Conservation (phyloP, 35 echinoderm and acorn worm genomes). For the Heliocidaris erythrogramma region DNA sequence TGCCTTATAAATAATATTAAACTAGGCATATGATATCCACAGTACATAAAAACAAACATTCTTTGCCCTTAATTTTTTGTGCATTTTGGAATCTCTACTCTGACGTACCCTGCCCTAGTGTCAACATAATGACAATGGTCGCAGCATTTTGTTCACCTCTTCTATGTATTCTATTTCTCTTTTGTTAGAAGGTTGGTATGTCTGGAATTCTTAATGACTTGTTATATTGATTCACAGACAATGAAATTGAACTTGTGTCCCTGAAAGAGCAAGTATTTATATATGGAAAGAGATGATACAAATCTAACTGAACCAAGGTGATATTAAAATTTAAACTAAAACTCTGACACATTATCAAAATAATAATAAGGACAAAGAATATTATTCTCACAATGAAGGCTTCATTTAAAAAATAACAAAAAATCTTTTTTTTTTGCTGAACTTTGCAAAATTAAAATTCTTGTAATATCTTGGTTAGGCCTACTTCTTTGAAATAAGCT, state of each 20-base stretch:
- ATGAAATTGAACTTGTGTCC: not conserved
- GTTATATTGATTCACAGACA: not conserved
- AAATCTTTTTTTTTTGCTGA: too few species aligned
- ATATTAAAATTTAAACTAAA: too few species aligned
- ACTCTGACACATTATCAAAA: too few species aligned
- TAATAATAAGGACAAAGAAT: too few species aligned
- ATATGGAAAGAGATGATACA: not conserved
- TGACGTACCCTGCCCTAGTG: not conserved
- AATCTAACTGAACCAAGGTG: not conserved
- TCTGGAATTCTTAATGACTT: not conserved
- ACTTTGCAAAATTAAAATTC: too few species aligned
- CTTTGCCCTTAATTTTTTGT: not conserved
- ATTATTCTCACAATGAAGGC: too few species aligned
- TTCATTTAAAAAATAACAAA: too few species aligned
- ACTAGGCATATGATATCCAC: not conserved
- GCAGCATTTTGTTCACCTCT: not conserved
- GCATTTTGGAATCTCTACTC: not conserved
- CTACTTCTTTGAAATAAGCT: too few species aligned
- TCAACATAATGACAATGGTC: not conserved
- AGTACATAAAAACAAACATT: not conserved
- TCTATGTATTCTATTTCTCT: conserved; percentile 3
- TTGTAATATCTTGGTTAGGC: too few species aligned
- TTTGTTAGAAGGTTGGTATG: not conserved
- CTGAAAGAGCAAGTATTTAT: not conserved
- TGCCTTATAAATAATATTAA: not conserved